Evolutionary conservation across 2,888 invertebrate genomes (phyloP).

Genomic region (Scotopteryx bipunctaria): DNA sequence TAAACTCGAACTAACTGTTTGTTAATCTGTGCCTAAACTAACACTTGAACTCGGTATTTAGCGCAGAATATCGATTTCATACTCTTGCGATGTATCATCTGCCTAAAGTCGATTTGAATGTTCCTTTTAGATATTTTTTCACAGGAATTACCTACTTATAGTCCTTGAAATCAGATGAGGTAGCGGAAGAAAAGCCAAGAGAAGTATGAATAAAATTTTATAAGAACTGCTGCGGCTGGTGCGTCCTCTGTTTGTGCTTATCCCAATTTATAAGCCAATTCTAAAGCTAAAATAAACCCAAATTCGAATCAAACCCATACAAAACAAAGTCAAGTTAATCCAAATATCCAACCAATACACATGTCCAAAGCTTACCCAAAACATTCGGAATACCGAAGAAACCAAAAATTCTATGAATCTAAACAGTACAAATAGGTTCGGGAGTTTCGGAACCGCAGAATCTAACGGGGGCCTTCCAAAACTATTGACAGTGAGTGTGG

Average conservation of each 20-base stretch:
- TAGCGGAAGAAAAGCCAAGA: too few species aligned
- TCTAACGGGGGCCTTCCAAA: constrained; percentile 77
- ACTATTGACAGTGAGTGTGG: constrained; percentile 84
- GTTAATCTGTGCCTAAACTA: constrained; percentile 22
- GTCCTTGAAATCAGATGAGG: too few species aligned
- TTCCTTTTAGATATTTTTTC: constrained; percentile 6
- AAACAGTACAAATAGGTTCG: constrained; percentile 69
- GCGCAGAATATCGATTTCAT: constrained; percentile 52
- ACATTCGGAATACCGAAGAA: constrained; percentile 67
- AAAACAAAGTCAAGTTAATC: constrained; percentile 34
- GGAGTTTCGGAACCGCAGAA: constrained; percentile 74
- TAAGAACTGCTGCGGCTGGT: too few species aligned
- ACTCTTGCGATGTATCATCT: constrained; percentile 40
- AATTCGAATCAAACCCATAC: constrained; percentile 26
- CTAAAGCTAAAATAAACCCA: constrained; percentile 13
- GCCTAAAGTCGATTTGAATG: constrained; percentile 31
- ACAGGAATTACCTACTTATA: background rate
- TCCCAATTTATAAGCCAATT: background rate
- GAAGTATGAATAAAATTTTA: too few species aligned
- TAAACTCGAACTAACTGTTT: constrained; percentile 19
- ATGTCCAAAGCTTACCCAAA: constrained; percentile 63
- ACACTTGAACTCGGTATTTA: constrained; percentile 41
- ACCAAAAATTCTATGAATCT: constrained; percentile 75
- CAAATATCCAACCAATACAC: constrained; percentile 56
- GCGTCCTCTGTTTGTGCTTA: constrained; percentile 9